phyloP scores from a whole-genome alignment of 2,797 vertebrate genomes.

The Danio aesculapii region DNA sequence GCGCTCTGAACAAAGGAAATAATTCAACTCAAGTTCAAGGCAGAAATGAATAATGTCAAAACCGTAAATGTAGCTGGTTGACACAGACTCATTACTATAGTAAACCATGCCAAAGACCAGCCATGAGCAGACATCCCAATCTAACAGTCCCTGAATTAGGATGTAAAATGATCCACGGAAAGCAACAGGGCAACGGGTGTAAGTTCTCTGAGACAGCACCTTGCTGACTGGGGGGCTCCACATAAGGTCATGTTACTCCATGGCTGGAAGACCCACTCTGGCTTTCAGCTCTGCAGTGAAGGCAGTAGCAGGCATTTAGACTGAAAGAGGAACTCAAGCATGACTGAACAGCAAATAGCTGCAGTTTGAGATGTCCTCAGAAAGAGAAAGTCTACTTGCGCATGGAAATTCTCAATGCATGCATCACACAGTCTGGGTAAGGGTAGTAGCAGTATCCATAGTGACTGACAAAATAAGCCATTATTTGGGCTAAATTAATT shows the following conservation, averaged over 20 bases:
- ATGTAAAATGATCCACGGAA: slow-evolving; percentile 28
- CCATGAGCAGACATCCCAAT: slow-evolving; percentile 13
- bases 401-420: not conserved
- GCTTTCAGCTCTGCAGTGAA: slow-evolving; percentile 6
- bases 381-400: slow-evolving; percentile 31
- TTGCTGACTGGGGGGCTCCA: slow-evolving; percentile 26
- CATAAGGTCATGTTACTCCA: slow-evolving; percentile 34
- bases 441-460: not conserved
- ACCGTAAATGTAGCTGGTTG: not conserved
- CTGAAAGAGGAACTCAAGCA: slow-evolving; percentile 35
- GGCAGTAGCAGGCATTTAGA: not conserved
- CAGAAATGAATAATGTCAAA: not conserved
- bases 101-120: slow-evolving; percentile 18
- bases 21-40: not conserved
- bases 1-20: not conserved
- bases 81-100: not conserved
- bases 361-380: slow-evolving; percentile 4
- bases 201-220: slow-evolving; percentile 28
- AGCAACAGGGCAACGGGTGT: slow-evolving; percentile 14
- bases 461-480: not conserved
- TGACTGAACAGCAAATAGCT: slow-evolving; percentile 17
- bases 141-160: slow-evolving; percentile 36
- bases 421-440: not conserved
- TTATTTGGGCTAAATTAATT: not conserved
- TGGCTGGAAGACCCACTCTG: slow-evolving; percentile 8